Evolutionary conservation across 2,113 vertebrate species (phyloP), one percentile per base, ranked within the genome.

Genomic region (Pseudorectes ferrugineus): DNA sequence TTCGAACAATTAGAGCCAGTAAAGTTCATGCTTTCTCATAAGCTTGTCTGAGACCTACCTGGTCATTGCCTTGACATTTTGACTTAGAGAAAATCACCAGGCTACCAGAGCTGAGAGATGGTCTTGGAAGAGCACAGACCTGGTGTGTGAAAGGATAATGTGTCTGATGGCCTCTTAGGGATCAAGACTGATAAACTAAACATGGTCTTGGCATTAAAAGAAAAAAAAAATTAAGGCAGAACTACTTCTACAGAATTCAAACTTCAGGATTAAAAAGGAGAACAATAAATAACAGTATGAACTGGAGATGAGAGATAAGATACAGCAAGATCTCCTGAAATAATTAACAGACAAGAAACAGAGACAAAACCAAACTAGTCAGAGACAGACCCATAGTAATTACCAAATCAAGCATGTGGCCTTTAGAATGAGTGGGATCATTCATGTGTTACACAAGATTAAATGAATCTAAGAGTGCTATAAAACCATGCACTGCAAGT

Each of bases 341-440:
- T 97, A 96, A 98, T 97, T 95, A 96, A 75, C 66, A 96, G 94
- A 95, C 87, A 94, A 96, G 66, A 93, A 96, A 91, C 33, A 90
- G 97, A 91, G 86, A 96, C 93, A 97, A 98, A 97, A 96, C 43
- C 94, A 97, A 98, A 96, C 84, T 77, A 94, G 94, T 94, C 83
- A 96, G 91, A 96, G 94, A 90, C 82, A 92, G 95, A 93, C 90
- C 94, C 93, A 96, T 97, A 98, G 96, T 97, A 97, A 97, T 94
- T 97, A 97, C 95, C 93, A 97, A 97, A 97, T 97, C 97, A 98
- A 97, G 95, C 97, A 97, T 97, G 97, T 94, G 92, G 91, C 95
- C 96, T 97, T 97, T 95, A 96, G 93, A 97, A 97, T 92, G 95
- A 93, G 93, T 88, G 91, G 92, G 82, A 96, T 96, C 95, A 97